Percentiles rank a stretch among this genome's conserved stretches.
Evolutionary conservation across 1,140 invertebrate genomes (phyloP).

Genomic region (Spodoptera litura): DNA sequence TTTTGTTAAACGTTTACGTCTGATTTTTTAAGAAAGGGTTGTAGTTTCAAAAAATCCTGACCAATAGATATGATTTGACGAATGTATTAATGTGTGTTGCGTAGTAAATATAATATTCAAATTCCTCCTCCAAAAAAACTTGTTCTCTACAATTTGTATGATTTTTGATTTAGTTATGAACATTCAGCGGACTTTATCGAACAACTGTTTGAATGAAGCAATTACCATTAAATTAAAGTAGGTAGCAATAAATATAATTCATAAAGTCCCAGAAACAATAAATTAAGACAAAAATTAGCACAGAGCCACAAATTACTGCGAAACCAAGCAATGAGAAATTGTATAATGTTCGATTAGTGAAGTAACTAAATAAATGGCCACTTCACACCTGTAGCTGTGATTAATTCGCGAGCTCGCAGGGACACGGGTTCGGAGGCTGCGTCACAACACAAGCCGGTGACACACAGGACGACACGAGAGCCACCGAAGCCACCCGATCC

Average conservation of each 20-base stretch:
- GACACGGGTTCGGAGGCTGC: background rate
- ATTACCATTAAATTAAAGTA: constrained; percentile 1
- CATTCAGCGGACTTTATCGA: background rate
- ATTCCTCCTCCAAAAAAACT: too few relatives aligned
- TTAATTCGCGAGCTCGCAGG: constrained; percentile 12
- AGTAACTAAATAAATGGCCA: constrained; percentile 34
- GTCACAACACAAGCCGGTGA: constrained; percentile 17
- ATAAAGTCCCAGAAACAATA: constrained; percentile 2
- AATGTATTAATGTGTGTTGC: too few relatives aligned
- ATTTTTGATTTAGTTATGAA: background rate
- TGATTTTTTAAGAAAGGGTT: too few relatives aligned
- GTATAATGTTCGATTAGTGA: constrained; percentile 20
- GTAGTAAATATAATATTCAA: too few relatives aligned
- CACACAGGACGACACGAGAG: constrained; percentile 24
- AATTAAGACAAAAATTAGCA: constrained; percentile 23
- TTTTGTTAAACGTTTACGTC: too few relatives aligned
- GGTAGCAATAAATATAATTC: constrained; percentile 3
- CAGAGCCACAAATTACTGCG: background rate
- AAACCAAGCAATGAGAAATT: constrained; percentile 18
- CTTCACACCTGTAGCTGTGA: constrained; percentile 49
- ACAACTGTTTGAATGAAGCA: constrained; percentile 1
- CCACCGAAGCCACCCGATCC: constrained; percentile 70
- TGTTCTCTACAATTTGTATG: background rate
- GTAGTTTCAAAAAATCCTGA: too few relatives aligned
- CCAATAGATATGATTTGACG: too few relatives aligned